Percentiles rank a stretch among this genome's conserved stretches.
Conservation (phyloP, 2,113 vertebrate genomes). For the Equus przewalskii region DNA sequence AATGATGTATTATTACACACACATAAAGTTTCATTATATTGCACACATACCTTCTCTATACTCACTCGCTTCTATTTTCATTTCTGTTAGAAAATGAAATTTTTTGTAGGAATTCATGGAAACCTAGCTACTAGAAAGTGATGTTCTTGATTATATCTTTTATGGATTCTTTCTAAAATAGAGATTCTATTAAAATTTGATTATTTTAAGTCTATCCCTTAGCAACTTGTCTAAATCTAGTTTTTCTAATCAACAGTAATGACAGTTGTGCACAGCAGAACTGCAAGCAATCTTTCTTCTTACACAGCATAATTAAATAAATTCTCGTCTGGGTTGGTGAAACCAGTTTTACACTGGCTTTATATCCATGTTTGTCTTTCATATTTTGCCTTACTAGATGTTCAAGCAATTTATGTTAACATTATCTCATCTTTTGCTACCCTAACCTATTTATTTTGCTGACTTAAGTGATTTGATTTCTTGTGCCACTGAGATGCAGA, state of each 20-base stretch:
- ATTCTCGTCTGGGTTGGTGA: not conserved
- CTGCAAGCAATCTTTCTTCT: fast-evolving
- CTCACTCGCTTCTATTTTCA: not conserved
- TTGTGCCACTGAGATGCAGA: not conserved
- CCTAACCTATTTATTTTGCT: not conserved
- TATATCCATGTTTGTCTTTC: not conserved
- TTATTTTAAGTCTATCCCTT: constrained; percentile 59
- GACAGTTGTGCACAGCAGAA: not conserved
- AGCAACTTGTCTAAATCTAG: not conserved
- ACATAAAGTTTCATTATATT: not conserved
- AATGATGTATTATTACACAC: not conserved
- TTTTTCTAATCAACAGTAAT: not conserved
- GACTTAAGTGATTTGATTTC: not conserved
- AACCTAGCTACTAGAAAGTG: not conserved
- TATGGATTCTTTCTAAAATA: constrained; percentile 63
- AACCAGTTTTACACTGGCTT: not conserved
- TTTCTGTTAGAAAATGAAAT: not conserved
- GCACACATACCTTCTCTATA: not conserved
- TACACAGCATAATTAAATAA: not conserved
- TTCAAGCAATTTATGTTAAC: not conserved
- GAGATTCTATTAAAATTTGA: constrained; percentile 69
- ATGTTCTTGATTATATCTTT: constrained; percentile 70
- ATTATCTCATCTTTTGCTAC: not conserved
- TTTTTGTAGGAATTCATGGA: not conserved
- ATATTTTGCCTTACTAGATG: not conserved